phyloP scores from a whole-genome alignment of 2,113 vertebrate species.

The Psephotus haematonotus region DNA sequence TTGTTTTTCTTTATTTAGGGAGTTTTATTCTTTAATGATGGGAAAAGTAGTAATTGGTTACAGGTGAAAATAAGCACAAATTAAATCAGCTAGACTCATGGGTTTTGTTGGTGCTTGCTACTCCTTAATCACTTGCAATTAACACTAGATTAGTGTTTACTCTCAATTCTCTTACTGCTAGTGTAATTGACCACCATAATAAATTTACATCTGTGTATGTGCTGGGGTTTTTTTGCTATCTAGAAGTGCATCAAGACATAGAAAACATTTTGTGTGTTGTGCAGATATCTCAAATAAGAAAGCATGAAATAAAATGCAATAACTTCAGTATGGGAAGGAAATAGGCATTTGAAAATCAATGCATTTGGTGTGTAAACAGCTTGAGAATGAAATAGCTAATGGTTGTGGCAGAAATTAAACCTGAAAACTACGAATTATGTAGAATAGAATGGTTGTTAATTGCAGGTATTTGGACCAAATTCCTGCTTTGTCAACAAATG shows the following conservation, averaged over 20 bases:
- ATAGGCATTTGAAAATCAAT: not conserved
- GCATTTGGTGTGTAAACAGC: not conserved
- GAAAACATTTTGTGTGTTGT: not conserved
- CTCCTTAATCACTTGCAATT: constrained; percentile 60
- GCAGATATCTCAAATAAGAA: not conserved
- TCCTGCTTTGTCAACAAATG: not conserved
- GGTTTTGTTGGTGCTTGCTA: constrained; percentile 24
- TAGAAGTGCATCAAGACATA: not conserved
- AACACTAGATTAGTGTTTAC: constrained; percentile 52
- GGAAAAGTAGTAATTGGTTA: constrained; percentile 8
- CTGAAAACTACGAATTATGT: not conserved
- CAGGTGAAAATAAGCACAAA: constrained; percentile 51
- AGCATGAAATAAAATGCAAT: not conserved
- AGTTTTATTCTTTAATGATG: not conserved
- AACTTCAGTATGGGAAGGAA: not conserved
- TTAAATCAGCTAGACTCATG: constrained; percentile 34
- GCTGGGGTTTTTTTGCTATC: not conserved
- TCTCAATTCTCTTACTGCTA: not conserved
- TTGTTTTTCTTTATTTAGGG: not conserved
- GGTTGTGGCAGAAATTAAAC: not conserved
- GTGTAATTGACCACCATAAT: constrained; percentile 43
- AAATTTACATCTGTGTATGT: not conserved
- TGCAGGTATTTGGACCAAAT: not conserved
- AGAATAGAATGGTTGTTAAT: not conserved
- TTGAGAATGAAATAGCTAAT: not conserved